Evolutionary conservation across 1,140 invertebrate species (phyloP).

Genomic region (Leptonema lineaticorne): DNA sequence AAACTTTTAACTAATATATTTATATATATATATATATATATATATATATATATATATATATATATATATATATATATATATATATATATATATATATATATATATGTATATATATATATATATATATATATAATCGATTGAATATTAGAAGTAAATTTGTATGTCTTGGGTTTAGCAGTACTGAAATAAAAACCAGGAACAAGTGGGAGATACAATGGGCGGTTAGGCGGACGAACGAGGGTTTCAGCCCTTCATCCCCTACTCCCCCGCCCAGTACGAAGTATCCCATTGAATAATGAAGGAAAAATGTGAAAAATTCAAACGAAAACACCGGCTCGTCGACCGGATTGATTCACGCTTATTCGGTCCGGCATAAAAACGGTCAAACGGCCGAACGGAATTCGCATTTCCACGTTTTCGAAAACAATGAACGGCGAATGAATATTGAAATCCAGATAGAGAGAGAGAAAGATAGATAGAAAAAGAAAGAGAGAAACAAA

Average conservation of each 20-base stretch:
- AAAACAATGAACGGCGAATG: constrained; percentile 2
- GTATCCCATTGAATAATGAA: background rate
- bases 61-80: too few species aligned
- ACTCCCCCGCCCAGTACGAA: background rate
- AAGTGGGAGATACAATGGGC: background rate
- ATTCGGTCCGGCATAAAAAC: constrained; percentile 25
- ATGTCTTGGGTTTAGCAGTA: too few species aligned
- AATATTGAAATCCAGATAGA: background rate
- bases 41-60: too few species aligned
- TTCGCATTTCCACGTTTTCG: constrained; percentile 8
- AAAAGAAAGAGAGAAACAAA: background rate
- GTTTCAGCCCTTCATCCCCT: background rate
- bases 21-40: too few species aligned
- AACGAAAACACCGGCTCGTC: background rate
- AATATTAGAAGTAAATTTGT: too few species aligned
- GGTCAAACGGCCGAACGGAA: constrained; percentile 25
- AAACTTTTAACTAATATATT: too few species aligned
- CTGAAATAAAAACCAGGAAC: too few species aligned
- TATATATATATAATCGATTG: too few species aligned
- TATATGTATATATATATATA: too few species aligned
- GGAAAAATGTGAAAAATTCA: constrained; percentile 22
- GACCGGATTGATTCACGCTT: constrained; percentile 32
- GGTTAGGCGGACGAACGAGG: background rate
- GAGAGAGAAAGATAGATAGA: background rate
- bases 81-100: too few species aligned